These are phyloP conservation scores for Strigamia maritima DNA, from an alignment of 2,888 invertebrate species.

Conservation along the genomic window DNA sequence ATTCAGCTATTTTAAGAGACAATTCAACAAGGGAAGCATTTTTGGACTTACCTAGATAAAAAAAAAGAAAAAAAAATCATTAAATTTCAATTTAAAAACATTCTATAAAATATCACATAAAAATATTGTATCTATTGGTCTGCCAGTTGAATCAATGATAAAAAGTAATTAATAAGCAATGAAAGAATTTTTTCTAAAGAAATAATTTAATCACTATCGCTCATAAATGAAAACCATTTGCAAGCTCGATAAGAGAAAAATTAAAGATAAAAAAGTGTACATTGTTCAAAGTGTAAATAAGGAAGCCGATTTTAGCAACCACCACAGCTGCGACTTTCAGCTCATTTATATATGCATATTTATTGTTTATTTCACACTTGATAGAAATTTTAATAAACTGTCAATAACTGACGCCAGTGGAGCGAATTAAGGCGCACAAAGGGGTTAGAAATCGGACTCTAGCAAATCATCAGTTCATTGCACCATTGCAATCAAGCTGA, in stretches of 20 bases:
- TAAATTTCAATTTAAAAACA: neutral
- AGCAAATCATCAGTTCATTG: slow-evolving; percentile 27
- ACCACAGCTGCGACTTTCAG: slow-evolving; percentile 16
- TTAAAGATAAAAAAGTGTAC: neutral
- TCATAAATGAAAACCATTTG: neutral
- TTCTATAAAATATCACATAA: neutral
- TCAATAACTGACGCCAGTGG: slow-evolving; percentile 33
- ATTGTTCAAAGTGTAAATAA: slow-evolving; percentile 1
- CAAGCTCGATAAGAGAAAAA: neutral
- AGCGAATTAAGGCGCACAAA: slow-evolving; percentile 26
- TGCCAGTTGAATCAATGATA: neutral
- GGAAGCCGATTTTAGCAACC: slow-evolving; percentile 5
- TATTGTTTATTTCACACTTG: slow-evolving; percentile 37
- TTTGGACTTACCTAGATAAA: neutral
- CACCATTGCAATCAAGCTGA: slow-evolving; percentile 9
- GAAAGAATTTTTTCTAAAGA: too few relatives aligned
- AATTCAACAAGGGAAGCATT: neutral
- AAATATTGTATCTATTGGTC: slow-evolving; percentile 20
- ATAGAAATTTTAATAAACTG: slow-evolving; percentile 34
- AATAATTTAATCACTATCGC: neutral
- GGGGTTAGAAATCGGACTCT: slow-evolving; percentile 25
- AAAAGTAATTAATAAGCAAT: neutral
- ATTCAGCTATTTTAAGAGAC: neutral
- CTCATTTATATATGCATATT: slow-evolving; percentile 34
- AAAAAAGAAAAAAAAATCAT: neutral